Evolutionary conservation across 2,113 vertebrate species (phyloP).

Genomic region (Megaceryle torquata): DNA sequence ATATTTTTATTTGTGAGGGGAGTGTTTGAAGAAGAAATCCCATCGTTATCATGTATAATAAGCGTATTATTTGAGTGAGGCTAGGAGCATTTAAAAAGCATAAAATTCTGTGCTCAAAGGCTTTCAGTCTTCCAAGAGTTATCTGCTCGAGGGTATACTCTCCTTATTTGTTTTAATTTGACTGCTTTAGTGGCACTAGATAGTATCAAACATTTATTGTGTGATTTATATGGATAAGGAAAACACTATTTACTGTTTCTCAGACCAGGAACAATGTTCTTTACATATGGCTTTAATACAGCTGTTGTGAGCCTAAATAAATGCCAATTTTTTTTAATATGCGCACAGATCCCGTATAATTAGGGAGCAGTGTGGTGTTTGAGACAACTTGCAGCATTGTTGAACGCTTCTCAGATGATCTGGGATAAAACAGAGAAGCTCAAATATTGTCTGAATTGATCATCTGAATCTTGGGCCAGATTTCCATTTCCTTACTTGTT

Average conservation of each 20-base stretch:
- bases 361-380: background rate
- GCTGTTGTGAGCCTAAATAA: background rate
- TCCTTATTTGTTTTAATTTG: background rate
- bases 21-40: background rate
- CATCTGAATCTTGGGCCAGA: background rate
- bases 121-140: background rate
- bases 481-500: background rate
- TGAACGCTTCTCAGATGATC: background rate
- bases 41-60: background rate
- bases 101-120: background rate
- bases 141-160: background rate
- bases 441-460: background rate
- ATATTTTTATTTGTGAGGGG: background rate
- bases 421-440: background rate
- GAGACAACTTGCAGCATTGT: background rate
- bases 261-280: background rate
- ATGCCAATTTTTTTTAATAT: background rate
- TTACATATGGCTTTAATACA: background rate
- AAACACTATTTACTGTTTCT: background rate
- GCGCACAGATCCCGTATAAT: accelerated
- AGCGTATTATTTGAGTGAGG: background rate
- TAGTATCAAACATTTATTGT: background rate
- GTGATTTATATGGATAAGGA: background rate
- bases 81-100: background rate
- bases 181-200: background rate